phyloP scores from a whole-genome alignment of 2,113 vertebrate genomes.

The Forbesichthys agassizii region DNA sequence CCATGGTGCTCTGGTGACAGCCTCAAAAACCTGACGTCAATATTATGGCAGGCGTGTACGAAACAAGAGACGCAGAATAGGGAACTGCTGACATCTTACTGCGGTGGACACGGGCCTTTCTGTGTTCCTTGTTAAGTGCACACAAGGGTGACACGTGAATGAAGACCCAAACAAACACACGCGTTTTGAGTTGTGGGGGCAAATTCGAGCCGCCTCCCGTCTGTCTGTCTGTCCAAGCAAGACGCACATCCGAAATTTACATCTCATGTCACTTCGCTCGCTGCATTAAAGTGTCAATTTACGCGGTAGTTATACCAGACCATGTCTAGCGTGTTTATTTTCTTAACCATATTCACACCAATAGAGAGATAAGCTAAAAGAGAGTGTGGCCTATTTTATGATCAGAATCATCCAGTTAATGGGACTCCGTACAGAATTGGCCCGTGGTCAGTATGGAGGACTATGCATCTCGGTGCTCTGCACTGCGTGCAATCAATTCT shows the following conservation, averaged over 20 bases:
- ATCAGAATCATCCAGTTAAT: slow-evolving; percentile 5
- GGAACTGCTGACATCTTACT: background rate
- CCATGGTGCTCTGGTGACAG: slow-evolving; percentile 27
- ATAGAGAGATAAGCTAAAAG: slow-evolving; percentile 12
- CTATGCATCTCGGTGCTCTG: slow-evolving; percentile 33
- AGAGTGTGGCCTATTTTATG: slow-evolving; percentile 13
- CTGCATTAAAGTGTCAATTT: background rate
- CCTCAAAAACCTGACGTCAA: slow-evolving; percentile 13
- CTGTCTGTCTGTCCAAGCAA: no score
- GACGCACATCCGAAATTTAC: background rate
- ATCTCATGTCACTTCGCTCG: background rate
- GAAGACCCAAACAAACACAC: background rate
- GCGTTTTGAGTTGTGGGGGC: background rate
- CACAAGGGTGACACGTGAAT: background rate
- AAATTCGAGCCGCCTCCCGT: background rate
- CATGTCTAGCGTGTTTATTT: background rate
- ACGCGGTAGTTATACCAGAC: background rate
- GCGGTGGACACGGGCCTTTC: background rate
- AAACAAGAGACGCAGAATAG: slow-evolving; percentile 10
- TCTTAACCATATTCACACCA: background rate
- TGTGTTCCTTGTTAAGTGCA: background rate
- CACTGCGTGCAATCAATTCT: slow-evolving; percentile 50
- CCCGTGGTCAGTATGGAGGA: slow-evolving; percentile 16
- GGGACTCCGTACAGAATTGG: slow-evolving; percentile 47
- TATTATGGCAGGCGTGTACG: slow-evolving; percentile 21